Evolutionary conservation across 1,140 invertebrate species (phyloP).

Genomic region (Formica selysi): DNA sequence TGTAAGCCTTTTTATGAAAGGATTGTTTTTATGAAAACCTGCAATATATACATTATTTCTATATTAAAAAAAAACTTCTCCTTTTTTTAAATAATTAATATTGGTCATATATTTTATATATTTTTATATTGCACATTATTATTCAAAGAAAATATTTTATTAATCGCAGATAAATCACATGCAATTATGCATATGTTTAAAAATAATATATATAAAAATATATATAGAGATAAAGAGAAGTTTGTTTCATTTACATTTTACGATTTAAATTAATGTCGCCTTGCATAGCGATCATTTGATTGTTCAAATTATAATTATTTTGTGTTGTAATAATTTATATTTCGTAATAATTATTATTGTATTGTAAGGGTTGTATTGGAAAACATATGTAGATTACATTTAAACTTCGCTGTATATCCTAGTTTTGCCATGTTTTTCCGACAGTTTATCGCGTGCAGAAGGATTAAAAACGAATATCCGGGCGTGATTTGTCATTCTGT

Average conservation of each 20-base stretch:
- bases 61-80: too few species aligned
- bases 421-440: slow-evolving; percentile 29
- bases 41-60: too few species aligned
- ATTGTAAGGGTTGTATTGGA: slow-evolving; percentile 24
- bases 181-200: neutral
- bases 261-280: slow-evolving; percentile 34
- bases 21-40: too few species aligned
- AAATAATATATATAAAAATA: slow-evolving; percentile 14
- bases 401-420: slow-evolving; percentile 41
- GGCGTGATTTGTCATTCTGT: slow-evolving; percentile 57
- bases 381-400: slow-evolving; percentile 41
- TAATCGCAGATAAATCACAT: neutral
- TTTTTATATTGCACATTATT: neutral
- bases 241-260: slow-evolving; percentile 34
- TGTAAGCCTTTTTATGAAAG: too few species aligned
- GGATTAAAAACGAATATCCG: slow-evolving; percentile 55
- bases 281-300: neutral
- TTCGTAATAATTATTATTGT: neutral
- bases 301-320: slow-evolving; percentile 18
- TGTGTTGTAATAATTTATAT: too few species aligned
- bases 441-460: slow-evolving; percentile 29
- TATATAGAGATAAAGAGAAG: neutral
- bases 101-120: neutral
- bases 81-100: slow-evolving; percentile 5
- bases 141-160: slow-evolving; percentile 6